Conservation (phyloP, 2,113 vertebrate species). For the Myanophis thanlyinensis region DNA sequence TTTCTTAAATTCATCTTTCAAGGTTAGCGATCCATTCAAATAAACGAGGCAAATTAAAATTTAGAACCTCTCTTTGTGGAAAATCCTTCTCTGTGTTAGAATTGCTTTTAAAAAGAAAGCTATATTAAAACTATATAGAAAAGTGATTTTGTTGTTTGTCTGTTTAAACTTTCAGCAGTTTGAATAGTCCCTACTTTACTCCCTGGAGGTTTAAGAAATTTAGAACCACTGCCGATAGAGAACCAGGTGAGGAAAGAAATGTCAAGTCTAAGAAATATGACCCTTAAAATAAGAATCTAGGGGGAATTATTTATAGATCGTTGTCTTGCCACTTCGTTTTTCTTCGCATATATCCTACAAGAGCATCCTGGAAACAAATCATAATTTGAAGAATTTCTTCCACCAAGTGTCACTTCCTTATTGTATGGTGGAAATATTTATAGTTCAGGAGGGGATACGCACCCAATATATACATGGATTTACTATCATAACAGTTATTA, state of each 20-base stretch:
- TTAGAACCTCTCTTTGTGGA: not conserved
- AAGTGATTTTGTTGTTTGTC: not conserved
- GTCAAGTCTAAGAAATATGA: not conserved
- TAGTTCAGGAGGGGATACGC: not conserved
- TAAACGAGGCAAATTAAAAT: not conserved
- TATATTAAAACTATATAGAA: not conserved
- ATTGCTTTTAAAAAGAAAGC: not conserved
- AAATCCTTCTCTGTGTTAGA: not conserved
- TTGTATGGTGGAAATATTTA: not conserved
- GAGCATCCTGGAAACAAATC: not conserved
- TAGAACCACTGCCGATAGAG: not conserved
- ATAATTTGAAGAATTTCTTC: not conserved
- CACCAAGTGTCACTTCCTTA: not conserved
- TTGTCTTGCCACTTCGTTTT: not conserved
- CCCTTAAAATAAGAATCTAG: not conserved
- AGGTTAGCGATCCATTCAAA: constrained; percentile 14
- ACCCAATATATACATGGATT: not conserved
- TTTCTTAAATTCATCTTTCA: not conserved
- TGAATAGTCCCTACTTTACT: not conserved
- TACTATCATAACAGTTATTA: not conserved
- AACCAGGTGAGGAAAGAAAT: not conserved
- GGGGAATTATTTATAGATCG: not conserved
- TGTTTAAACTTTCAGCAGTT: not conserved
- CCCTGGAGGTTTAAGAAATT: not conserved
- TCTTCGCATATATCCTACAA: not conserved